Evolutionary conservation across 2,888 invertebrate species (phyloP), one percentile per base, ranked within the genome.

Genomic region (Pristionchus fissidentatus): DNA sequence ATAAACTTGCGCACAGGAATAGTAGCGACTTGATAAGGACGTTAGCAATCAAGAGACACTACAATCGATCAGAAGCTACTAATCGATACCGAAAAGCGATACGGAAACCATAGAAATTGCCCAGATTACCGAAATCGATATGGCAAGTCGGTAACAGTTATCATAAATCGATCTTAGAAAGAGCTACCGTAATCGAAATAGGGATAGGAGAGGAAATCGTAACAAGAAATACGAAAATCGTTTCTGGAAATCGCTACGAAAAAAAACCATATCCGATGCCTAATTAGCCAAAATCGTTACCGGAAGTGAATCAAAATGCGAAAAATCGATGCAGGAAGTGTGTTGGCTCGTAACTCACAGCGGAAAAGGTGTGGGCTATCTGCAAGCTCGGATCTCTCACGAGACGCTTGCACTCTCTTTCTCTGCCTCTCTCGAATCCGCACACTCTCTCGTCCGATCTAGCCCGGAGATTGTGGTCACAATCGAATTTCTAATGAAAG

Each of bases 1-100:
- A 41, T 70, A 41, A 70, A 38, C 70, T 70, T 70, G 38, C 41
- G n/a, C n/a, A n/a, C n/a, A n/a, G n/a, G n/a, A n/a, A n/a, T n/a
- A n/a, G n/a, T n/a, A n/a, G n/a, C n/a, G n/a, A n/a, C n/a, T n/a
- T n/a, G n/a, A n/a, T n/a, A n/a, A n/a, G n/a, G n/a, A n/a, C n/a
- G n/a, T n/a, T n/a, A n/a, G n/a, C n/a, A n/a, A n/a, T n/a, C n/a
- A n/a, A n/a, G n/a, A n/a, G n/a, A n/a, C n/a, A n/a, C n/a, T n/a
- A n/a, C n/a, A n/a, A n/a, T n/a, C n/a, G n/a, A n/a, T n/a, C n/a
- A n/a, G n/a, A n/a, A 43, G 70, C 43, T 43, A 41, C 70, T 41
- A 41, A 70, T 19, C 29, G 32, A 60, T 3, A 60, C 22, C 29
- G n/a, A 41, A 26, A 70, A 70, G 41, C 70, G 70, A n/a, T n/a